These are phyloP conservation scores for Galerucella pusilla DNA, from an alignment of 2,888 invertebrate genomes.

Conservation along the genomic window DNA sequence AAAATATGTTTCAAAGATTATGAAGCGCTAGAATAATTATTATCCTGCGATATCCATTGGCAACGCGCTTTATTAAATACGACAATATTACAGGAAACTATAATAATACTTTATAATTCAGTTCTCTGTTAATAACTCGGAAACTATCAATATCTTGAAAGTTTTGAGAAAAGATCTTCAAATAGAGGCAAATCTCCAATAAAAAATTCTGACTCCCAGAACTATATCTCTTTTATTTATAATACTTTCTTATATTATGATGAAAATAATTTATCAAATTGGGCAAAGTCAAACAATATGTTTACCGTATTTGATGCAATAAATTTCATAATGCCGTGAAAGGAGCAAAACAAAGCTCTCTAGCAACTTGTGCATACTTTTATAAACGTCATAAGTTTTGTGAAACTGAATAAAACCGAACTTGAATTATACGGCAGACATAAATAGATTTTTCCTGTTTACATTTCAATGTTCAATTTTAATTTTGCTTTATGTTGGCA, in stretches of 20 bases:
- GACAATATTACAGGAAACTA: too few relatives aligned
- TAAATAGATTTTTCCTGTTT: slow-evolving; percentile 32
- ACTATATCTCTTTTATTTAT: too few relatives aligned
- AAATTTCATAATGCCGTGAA: slow-evolving; percentile 12
- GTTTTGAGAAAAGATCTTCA: too few relatives aligned
- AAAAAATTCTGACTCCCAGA: too few relatives aligned
- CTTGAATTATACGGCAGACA: slow-evolving; percentile 25
- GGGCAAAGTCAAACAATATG: neutral
- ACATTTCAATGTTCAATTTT: slow-evolving; percentile 32
- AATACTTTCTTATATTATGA: neutral
- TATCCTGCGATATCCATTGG: too few relatives aligned
- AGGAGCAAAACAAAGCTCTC: slow-evolving; percentile 14
- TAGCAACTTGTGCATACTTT: slow-evolving; percentile 17
- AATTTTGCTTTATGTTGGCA: slow-evolving; percentile 29
- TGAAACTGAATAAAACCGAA: slow-evolving; percentile 30
- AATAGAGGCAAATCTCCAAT: too few relatives aligned
- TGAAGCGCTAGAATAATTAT: too few relatives aligned
- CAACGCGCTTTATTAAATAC: too few relatives aligned
- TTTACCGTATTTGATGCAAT: neutral
- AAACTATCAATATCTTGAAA: too few relatives aligned
- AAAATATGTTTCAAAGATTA: too few relatives aligned
- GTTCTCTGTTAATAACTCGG: too few relatives aligned
- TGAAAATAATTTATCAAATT: neutral
- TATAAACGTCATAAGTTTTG: slow-evolving; percentile 20
- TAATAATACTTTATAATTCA: too few relatives aligned